Percentiles rank a stretch among this genome's conserved stretches.
These are phyloP conservation scores for Drosophila multiciliata DNA, from an alignment of 2,888 invertebrate species.

Conservation along the genomic window DNA sequence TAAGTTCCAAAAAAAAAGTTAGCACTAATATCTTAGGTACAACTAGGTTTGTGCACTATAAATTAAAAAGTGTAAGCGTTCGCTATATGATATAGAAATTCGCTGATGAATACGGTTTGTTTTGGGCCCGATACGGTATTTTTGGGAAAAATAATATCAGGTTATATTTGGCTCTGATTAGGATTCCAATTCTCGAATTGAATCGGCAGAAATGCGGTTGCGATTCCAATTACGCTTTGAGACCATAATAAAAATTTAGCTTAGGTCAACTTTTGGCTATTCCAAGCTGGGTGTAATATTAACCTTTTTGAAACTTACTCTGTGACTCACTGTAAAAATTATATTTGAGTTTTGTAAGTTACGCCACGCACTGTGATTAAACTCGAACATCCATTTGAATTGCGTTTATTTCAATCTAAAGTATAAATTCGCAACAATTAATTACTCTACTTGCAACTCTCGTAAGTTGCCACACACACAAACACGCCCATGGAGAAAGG, in stretches of 20 bases:
- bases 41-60: too few relatives aligned
- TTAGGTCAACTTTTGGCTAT: background rate
- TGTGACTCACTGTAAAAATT: too few relatives aligned
- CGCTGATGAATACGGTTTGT: too few relatives aligned
- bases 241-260: background rate
- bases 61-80: too few relatives aligned
- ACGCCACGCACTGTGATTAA: background rate
- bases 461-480: background rate
- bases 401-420: background rate
- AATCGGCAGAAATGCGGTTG: background rate
- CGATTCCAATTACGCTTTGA: background rate
- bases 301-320: background rate
- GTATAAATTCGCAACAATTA: background rate
- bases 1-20: background rate
- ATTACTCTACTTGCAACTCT: conserved; percentile 3
- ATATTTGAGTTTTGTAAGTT: background rate
- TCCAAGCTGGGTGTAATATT: background rate
- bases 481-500: background rate
- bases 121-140: background rate
- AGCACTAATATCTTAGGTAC: background rate
- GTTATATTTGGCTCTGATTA: background rate
- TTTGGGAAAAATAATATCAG: background rate
- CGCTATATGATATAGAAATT: too few relatives aligned
- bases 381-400: background rate
- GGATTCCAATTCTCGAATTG: background rate